Base-by-base conservation (phyloP, 2,797 vertebrate species). In the Carduelis carduelis region DNA sequence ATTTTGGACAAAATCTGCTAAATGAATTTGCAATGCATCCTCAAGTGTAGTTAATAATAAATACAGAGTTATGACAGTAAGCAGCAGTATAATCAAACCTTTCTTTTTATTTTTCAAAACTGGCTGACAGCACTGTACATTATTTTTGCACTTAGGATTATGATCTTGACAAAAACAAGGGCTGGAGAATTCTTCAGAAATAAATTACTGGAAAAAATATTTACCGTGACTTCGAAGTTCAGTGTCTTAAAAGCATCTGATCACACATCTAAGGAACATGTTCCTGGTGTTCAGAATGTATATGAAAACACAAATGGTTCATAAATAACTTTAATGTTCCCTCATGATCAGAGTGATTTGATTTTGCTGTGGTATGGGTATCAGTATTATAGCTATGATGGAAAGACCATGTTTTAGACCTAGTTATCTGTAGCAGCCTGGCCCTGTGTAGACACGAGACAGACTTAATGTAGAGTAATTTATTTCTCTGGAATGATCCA, bases 1-100 rank as follows among this genome's bases (percentile, higher is more conserved):
- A n/a, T 89, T 93, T 93, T 84, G 28, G 44, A 84, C 47, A 79
- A 94, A 95, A 85, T 85, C 60, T 5, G 3, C n/a, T 89, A 93
- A 87, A 87, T 87, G 89, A 86, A 90, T 95, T 88, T 90, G 56
- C 32, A 70, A 32, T 53, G 63, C 11, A 0, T 91, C 21, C 66
- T 93, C 65, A 76, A 55, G 90, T 86, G 32, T 18, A 72, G 46
- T 85, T 91, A 85, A 87, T 70, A 91, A 90, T 77, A 90, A 87
- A 92, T 68, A 44, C 27, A 75, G 55, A 90, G n/a, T 78, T 87
- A 74, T 65, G 65, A 85, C 68, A 92, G 53, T 44, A 78, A 94
- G n/a, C 10, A 95, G 16, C 9, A 92, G 20, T n/a, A 91, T 91
- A 81, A 90, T 68, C 41, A 93, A 92, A 53, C 3, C 10, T 85